These are phyloP conservation scores for Scolopax bukidnonensis DNA, from an alignment of 2,797 vertebrate genomes.

Conservation along the genomic window DNA sequence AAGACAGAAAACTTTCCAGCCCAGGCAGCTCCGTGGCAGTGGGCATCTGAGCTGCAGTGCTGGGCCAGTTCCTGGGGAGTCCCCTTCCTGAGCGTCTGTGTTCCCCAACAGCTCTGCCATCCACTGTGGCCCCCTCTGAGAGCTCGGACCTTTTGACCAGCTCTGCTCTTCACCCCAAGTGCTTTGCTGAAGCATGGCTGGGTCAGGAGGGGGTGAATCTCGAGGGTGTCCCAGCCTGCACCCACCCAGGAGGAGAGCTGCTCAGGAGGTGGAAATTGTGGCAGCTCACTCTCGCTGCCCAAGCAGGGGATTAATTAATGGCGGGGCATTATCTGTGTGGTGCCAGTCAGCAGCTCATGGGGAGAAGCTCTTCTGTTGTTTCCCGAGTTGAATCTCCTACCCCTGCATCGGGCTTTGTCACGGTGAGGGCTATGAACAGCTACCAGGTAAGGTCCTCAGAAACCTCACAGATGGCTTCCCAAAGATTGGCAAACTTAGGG, in stretches of 20 bases:
- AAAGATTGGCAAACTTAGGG: neutral
- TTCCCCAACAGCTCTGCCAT: neutral
- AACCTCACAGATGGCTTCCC: neutral
- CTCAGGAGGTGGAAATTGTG: neutral
- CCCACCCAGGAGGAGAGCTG: rapidly evolving
- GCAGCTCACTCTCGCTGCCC: neutral
- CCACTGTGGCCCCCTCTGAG: neutral
- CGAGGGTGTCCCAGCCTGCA: neutral
- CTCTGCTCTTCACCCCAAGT: neutral
- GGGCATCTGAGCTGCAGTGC: neutral
- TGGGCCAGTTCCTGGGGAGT: neutral
- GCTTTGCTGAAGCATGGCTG: neutral
- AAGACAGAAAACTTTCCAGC: neutral
- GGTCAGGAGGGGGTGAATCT: neutral
- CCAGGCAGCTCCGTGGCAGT: neutral
- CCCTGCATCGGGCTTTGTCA: neutral
- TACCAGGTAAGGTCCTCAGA: neutral
- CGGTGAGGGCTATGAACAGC: neutral
- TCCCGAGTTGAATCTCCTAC: neutral
- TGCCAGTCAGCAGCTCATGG: neutral
- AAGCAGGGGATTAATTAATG: neutral
- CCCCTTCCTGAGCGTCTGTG: neutral
- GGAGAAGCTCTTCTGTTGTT: neutral
- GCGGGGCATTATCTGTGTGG: neutral
- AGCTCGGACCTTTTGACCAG: neutral